Base-by-base conservation (phyloP, 2,888 invertebrate species). In the Nesidiocoris tenuis region DNA sequence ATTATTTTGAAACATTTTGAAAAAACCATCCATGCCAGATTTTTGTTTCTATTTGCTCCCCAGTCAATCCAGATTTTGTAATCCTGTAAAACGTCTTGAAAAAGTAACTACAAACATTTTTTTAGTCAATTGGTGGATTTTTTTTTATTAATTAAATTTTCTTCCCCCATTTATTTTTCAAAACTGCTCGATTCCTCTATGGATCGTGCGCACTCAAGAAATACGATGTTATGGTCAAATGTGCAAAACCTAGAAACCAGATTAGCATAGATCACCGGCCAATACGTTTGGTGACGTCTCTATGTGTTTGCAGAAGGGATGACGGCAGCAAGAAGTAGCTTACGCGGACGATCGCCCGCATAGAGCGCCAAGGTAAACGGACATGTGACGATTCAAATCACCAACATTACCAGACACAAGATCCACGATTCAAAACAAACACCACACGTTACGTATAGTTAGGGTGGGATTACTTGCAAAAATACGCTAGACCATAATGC, bases 291-390 rank as follows among this genome's bases (percentile, higher is more conserved):
- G 76, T 79, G 79, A 78, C 79, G 59, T 79, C 74, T 77, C 39
- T 79, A 78, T 79, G 72, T 79, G 77, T 78, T 79, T 79, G 74
- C 79, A 79, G 79, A 78, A 76, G 79, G 77, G 77, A 79, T 78
- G 78, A 74, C 77, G 75, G 66, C 71, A 77, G 77, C 64, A 61
- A 72, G 67, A 77, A 70, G 75, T 77, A 76, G 55, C 76, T 75
- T 78, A 78, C 70, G 76, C 75, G 78, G 78, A 70, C 77, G 77
- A 66, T 71, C 78, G 77, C 76, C 75, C 71, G 78, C 77, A 70
- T 78, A 78, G 76, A 68, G 77, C 76, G 72, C 76, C 71, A 78
- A 78, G 78, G 78, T 78, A 78, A 78, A 75, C 70, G 57, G 74
- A 74, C 76, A 68, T 39, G n/a, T n/a, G 39, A 39, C 39, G 39